Conservation (phyloP, 2,113 vertebrate species). For the Jacana jacana region DNA sequence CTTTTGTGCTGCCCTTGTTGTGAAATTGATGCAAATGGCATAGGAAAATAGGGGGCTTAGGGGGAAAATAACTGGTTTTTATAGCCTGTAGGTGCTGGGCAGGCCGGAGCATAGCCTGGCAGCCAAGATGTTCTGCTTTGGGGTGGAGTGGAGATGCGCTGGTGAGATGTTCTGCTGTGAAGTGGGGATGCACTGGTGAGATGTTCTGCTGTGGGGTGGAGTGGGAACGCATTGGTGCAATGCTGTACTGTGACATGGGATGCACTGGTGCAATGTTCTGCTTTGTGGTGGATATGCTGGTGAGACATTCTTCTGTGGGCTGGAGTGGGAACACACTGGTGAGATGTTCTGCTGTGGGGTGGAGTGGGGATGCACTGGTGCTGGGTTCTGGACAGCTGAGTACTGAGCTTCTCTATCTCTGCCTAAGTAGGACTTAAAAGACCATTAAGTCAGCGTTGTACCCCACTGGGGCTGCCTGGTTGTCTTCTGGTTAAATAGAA, state of each 20-base stretch:
- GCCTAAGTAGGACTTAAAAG: neutral
- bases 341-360: neutral
- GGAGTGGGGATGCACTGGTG: neutral
- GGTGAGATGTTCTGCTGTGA: neutral
- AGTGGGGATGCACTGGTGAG: no score
- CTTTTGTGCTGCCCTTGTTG: neutral
- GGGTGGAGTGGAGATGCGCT: neutral
- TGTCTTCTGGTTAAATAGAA: neutral
- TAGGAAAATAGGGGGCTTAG: neutral
- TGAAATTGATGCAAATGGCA: accelerated
- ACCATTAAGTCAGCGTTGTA: neutral
- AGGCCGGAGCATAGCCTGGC: neutral
- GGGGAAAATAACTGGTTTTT: neutral
- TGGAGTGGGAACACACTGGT: neutral
- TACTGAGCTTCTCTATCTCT: neutral
- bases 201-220: neutral
- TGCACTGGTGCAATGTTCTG: no score
- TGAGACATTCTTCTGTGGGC: neutral
- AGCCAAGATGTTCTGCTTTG: no score
- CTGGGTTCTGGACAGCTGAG: neutral
- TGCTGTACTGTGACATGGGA: neutral
- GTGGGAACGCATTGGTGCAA: no score
- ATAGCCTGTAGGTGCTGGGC: neutral
- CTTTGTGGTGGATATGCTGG: neutral
- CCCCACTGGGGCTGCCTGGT: neutral